phyloP scores from a whole-genome alignment of 1,140 invertebrate genomes.

The Calephelis virginiensis region DNA sequence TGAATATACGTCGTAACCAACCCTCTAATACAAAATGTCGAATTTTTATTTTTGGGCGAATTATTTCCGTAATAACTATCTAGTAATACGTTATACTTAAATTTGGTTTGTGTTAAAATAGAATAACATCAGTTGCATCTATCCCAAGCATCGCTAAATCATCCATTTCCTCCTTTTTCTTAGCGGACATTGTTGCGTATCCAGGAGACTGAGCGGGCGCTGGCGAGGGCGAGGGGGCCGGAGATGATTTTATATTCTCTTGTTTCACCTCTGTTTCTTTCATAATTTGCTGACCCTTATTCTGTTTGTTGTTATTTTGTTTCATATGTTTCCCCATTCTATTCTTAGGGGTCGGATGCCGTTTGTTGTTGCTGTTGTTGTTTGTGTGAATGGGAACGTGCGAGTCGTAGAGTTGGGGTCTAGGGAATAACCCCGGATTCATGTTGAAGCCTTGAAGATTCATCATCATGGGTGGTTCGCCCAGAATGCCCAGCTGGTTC shows the following conservation, averaged over 20 bases:
- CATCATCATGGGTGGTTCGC: constrained; percentile 60
- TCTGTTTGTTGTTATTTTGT: no score
- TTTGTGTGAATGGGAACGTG: constrained; percentile 44
- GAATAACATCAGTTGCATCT: constrained; percentile 82
- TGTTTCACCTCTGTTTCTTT: background rate
- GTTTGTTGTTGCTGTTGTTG: constrained; percentile 16
- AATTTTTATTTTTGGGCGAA: no score
- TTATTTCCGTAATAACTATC: no score
- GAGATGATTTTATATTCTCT: background rate
- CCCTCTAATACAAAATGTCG: no score
- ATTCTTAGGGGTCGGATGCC: constrained; percentile 10
- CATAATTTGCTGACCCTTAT: background rate
- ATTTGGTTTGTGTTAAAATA: background rate
- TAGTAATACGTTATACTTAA: no score
- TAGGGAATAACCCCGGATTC: constrained; percentile 45
- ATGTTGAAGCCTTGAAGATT: constrained; percentile 50
- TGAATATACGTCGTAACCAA: no score
- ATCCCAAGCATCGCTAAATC: constrained; percentile 85
- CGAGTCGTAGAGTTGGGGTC: constrained; percentile 55
- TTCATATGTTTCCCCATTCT: constrained; percentile 19
- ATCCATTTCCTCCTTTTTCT: constrained; percentile 79
- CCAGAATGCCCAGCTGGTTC: constrained; percentile 43
- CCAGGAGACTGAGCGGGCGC: background rate
- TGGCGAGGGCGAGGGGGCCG: background rate
- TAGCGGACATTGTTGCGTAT: background rate